Evolutionary conservation across 64 coral and sea anemone species (phyloP), one percentile per base, ranked within the genome.

Genomic region (Pocillopora damicornis): DNA sequence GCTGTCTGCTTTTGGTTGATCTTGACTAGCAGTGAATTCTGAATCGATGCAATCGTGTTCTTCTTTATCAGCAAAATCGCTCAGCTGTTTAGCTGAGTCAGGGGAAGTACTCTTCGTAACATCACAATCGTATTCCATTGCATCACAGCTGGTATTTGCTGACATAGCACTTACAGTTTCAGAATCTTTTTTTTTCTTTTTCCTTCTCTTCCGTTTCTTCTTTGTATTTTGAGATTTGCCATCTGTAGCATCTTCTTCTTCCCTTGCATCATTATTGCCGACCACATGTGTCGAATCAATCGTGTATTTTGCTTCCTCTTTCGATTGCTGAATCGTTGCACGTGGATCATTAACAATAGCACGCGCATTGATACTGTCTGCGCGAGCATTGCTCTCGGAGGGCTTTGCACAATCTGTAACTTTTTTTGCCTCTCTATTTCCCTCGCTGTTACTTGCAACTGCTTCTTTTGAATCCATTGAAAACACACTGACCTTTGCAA

Each of bases 181-280:
- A 30, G 35, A 11, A 84, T 17, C 42, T 84, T 22, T 16, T 35
- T 82, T 84, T 74, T 90, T 90, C 30, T 75, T 64, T 58, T 81
- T 81, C n/a, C 58, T 63, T 66, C 73, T 84, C 16, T 63, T 90
- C 15, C 89, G 89, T 37, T 22, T 90, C 59, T 90, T 90, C 66
- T 83, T 82, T 8, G 26, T 14, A 22, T 15, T 84, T 16, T 83
- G 58, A 12, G 59, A 12, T 22, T 76, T 77, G 13, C 17, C 58
- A 11, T 23, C 81, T n/a, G 1, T 15, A 83, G 13, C 34, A 42
- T 82, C 61, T 11, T 45, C 64, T 45, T 66, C 22, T 38, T 83
- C 0, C 7, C 37, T 38, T 60, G 30, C 76, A 73, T 77, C 66
- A 76, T 89, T 38, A 37, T 60, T 66, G 51, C 20, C 71, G 45